Conservation (phyloP, 2,113 vertebrate species). For the Coturnix japonica region DNA sequence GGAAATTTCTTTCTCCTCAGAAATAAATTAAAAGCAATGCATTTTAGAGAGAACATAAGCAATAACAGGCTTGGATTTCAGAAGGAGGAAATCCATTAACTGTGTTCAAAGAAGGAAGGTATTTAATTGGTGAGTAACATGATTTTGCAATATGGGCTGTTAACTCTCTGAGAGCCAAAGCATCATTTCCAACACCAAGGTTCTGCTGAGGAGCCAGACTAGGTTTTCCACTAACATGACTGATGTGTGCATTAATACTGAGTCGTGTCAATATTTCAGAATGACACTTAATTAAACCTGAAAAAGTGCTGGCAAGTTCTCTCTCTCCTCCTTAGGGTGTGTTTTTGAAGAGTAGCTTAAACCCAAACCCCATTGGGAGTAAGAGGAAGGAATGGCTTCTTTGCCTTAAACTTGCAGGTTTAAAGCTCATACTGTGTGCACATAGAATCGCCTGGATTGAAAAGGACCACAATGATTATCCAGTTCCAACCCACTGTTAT, state of each 20-base stretch:
- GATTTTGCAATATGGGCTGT: neutral
- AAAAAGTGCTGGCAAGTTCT: neutral
- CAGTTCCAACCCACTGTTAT: too few relatives aligned
- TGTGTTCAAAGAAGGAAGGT: conserved; percentile 56
- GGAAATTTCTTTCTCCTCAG: conserved; percentile 28
- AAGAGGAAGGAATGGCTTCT: neutral
- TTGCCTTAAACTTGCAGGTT: neutral
- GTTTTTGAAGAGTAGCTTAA: neutral
- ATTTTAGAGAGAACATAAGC: neutral
- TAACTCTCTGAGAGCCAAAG: conserved; percentile 26
- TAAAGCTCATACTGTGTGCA: neutral
- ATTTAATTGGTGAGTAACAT: conserved; percentile 57
- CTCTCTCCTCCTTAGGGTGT: neutral
- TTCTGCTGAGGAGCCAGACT: neutral
- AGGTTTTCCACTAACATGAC: neutral
- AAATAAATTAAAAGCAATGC: conserved; percentile 57
- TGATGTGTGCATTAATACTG: neutral
- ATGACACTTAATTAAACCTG: neutral
- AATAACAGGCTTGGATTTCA: conserved; percentile 55
- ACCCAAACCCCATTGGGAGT: neutral
- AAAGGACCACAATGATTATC: too few relatives aligned
- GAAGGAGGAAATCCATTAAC: conserved; percentile 59
- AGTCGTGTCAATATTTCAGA: neutral
- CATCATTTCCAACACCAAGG: fast-evolving
- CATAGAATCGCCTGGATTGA: too few relatives aligned